Evolutionary conservation across 2,113 vertebrate species (phyloP), one percentile per base, ranked within the genome.

Genomic region (Neolamprologus cancellatus): DNA sequence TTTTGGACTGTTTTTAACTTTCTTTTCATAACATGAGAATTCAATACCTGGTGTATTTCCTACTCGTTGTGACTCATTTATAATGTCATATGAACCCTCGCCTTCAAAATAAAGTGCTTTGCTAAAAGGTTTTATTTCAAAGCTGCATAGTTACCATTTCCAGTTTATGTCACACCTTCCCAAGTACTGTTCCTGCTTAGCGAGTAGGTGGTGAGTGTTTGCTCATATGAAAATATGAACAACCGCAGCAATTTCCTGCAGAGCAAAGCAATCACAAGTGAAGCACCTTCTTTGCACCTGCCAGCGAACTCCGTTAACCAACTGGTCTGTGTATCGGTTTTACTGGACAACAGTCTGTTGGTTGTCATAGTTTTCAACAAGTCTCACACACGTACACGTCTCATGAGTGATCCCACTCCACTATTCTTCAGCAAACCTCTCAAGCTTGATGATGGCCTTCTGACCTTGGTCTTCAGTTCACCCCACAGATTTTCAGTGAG

Each of bases 31-130:
- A 69, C 0, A 41, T 44, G 14, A 44, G 3, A 71, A 71, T 71
- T 2, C 20, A 44, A 15, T 0, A 71, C 20, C 13, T 44, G 64
- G n/a, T 44, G 13, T 25, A 41, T 41, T 69, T 69, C 36, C n/a
- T 41, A 23, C 5, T 44, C 1, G 0, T 8, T 25, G 36, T 44
- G 13, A 69, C n/a, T 23, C 0, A 39, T 39, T 39, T 14, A 20
- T 41, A 14, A 66, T 13, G 32, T 1, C 11, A 20, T 39, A 20
- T 39, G 18, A 66, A 20, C 11, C 7, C 34, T 8, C 18, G 2
- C 61, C 32, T 20, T 66, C 32, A 66, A 39, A 66, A 20, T 66
- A 39, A 66, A 14, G 32, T 13, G 30, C 57, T 34, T 61, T 61
- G 17, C 15, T 61, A 61, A 61, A 61, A 61, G 6, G 10, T 34